phyloP scores from a whole-genome alignment of 2,888 invertebrate genomes.

The Trisateles emortualis region DNA sequence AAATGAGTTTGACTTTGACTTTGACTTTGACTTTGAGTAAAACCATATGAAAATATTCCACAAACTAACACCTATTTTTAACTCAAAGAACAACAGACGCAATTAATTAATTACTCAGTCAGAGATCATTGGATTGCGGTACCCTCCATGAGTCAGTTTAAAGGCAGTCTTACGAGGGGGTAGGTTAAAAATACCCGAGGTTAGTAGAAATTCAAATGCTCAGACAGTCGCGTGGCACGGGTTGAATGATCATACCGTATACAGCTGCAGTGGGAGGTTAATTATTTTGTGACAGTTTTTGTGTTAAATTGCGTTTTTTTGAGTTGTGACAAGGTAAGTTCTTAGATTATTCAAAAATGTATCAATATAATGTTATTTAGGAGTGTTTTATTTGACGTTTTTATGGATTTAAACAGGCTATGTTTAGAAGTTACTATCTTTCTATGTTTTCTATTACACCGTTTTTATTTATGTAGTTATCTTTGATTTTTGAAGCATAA shows the following conservation, averaged over 20 bases:
- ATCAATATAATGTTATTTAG: neutral
- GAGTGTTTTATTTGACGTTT: too few species aligned
- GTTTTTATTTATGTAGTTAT: too few species aligned
- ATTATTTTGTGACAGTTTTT: slow-evolving; percentile 7
- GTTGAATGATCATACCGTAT: slow-evolving; percentile 35
- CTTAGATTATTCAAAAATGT: neutral
- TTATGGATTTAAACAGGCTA: too few species aligned
- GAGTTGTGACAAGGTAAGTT: slow-evolving; percentile 23
- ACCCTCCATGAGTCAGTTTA: slow-evolving; percentile 57
- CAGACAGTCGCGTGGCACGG: slow-evolving; percentile 58
- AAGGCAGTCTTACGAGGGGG: slow-evolving; percentile 65
- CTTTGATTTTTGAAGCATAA: too few species aligned
- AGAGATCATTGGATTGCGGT: slow-evolving; percentile 47
- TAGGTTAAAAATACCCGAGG: slow-evolving; percentile 74
- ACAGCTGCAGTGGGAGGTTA: slow-evolving; percentile 21
- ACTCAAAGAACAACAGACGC: slow-evolving; percentile 45
- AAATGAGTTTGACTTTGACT: too few species aligned
- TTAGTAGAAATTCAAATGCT: slow-evolving; percentile 43
- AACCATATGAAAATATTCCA: slow-evolving; percentile 12
- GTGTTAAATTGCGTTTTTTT: slow-evolving; percentile 3
- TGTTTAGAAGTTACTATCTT: too few species aligned
- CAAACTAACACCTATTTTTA: slow-evolving; percentile 36
- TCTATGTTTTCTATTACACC: too few species aligned
- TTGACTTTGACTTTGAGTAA: too few species aligned
- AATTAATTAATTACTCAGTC: slow-evolving; percentile 49